Evolutionary conservation across 2,888 invertebrate species (phyloP).

Genomic region (Neelides folsomi): DNA sequence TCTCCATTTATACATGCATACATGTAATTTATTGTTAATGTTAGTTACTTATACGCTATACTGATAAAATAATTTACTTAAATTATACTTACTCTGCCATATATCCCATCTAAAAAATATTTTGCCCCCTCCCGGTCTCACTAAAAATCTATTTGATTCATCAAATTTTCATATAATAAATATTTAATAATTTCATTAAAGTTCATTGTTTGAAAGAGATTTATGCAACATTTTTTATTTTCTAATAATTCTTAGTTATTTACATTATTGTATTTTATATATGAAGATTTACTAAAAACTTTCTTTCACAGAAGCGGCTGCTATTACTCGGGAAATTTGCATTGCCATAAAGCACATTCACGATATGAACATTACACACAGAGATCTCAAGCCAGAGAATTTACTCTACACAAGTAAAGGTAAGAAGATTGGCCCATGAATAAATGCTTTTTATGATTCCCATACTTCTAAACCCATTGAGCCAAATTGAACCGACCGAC

Average conservation of each 20-base stretch:
- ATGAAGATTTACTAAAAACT: background rate
- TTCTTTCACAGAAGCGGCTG: conserved; percentile 60
- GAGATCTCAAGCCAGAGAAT: conserved; percentile 97
- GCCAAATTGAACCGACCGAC: too few species aligned
- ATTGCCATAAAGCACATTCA: conserved; percentile 88
- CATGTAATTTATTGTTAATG: too few species aligned
- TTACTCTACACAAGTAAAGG: conserved; percentile 69
- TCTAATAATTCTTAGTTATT: background rate
- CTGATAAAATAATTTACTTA: too few species aligned
- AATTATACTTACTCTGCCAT: too few species aligned
- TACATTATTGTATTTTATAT: background rate
- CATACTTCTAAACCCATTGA: background rate
- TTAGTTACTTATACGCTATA: too few species aligned
- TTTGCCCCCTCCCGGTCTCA: too few species aligned
- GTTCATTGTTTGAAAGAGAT: background rate
- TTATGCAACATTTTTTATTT: conserved; percentile 1
- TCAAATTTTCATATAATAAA: too few species aligned
- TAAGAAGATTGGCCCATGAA: conserved; percentile 26
- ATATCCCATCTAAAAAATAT: too few species aligned
- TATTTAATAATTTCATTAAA: too few species aligned
- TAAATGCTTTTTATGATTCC: conserved; percentile 6
- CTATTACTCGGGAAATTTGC: conserved; percentile 93
- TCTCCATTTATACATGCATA: too few species aligned
- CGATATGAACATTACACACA: conserved; percentile 85
- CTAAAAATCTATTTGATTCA: too few species aligned